Evolutionary conservation across 2,113 vertebrate genomes (phyloP).

Genomic region (Sisor rabdophorus): DNA sequence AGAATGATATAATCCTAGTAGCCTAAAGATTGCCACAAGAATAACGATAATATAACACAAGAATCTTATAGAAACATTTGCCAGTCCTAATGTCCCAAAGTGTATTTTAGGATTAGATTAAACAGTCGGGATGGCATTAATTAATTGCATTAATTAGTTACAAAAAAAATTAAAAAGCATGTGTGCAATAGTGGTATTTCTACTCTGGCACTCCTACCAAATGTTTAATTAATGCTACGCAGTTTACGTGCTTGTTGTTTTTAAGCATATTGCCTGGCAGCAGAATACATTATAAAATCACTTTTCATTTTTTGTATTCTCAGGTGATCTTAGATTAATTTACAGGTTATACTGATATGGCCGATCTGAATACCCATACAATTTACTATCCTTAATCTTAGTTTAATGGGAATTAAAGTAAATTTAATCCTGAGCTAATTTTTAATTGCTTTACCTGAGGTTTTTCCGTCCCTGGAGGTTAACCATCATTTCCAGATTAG

Average conservation of each 20-base stretch:
- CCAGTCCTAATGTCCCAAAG: not conserved
- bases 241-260: conserved; percentile 27
- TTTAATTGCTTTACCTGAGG: conserved; percentile 58
- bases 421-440: conserved; percentile 60
- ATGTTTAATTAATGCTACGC: conserved; percentile 27
- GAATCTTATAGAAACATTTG: not conserved
- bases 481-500: conserved; percentile 17
- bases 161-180: too few species aligned
- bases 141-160: not conserved
- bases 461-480: conserved; percentile 56
- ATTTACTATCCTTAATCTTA: conserved; percentile 69
- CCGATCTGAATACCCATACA: conserved; percentile 68
- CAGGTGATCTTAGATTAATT: conserved; percentile 61
- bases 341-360: conserved; percentile 60
- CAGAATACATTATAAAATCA: conserved; percentile 46
- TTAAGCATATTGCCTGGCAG: conserved; percentile 44
- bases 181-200: not conserved
- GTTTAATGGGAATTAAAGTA: too few species aligned
- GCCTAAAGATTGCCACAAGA: not conserved
- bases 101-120: not conserved
- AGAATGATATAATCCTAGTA: not conserved
- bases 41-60: not conserved
- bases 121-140: not conserved
- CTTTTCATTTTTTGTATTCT: conserved; percentile 56
- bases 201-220: conserved; percentile 3